Evolutionary conservation across 2,797 vertebrate species (phyloP), one percentile per base, ranked within the genome.

Genomic region (Pogoniulus pusillus): DNA sequence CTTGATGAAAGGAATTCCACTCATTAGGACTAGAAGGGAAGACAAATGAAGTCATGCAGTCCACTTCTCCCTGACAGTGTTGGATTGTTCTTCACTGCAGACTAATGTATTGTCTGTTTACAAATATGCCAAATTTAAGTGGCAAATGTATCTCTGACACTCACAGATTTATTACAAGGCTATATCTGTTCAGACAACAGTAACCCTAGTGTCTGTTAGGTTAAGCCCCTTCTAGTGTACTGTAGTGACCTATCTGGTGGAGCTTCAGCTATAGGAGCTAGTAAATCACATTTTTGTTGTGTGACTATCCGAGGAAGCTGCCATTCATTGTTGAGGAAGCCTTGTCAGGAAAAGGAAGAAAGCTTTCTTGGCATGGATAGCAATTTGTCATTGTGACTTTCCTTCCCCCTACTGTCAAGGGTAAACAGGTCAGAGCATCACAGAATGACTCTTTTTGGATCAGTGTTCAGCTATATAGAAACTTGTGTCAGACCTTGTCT

Each of bases 261-360:
- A 90, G 88, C 53, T 90, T 93, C 1, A 3, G 58, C 87, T 94
- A 23, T 72, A 92, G 79, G 82, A 87, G 87, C 82, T 74, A 90
- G 85, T 97, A 96, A 96, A 96, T 95, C 95, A 91, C 89, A 51
- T 55, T 91, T 95, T 87, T 96, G 95, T 96, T 95, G 90, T 94
- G 90, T 96, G 90, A 92, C 95, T 96, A 89, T 87, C 96, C 85
- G 89, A 97, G 97, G 97, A 98, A 97, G 91, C 97, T 91, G 90
- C 95, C 96, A 96, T 95, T 97, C 95, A 96, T 94, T 93, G 81
- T 53, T 94, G 91, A 97, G 98, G 97, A 97, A 97, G 83, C 96
- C 93, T 96, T 94, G 82, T 96, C 97, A 97, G 97, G 97, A 97
- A 98, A 97, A 96, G 97, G 97, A 97, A 97, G 89, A 96, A 96